A percentile compares a stretch with the other conserved stretches of the same genome.
These are phyloP conservation scores for Capromys pilorides DNA, from an alignment of 2,797 vertebrate genomes.

Conservation along the genomic window DNA sequence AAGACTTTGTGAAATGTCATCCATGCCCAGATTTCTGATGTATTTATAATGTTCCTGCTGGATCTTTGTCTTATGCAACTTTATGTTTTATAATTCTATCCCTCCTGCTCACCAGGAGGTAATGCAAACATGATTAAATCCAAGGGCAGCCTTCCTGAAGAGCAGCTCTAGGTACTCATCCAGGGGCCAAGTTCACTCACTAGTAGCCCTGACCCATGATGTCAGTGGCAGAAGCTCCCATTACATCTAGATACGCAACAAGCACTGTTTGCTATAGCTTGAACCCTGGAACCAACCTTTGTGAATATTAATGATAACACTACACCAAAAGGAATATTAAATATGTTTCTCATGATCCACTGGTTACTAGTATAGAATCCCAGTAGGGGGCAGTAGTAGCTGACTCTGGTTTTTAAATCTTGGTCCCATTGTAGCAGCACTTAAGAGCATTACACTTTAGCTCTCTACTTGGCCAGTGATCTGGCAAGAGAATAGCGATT, in stretches of 20 bases:
- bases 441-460: background rate
- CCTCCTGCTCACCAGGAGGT: background rate
- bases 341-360: constrained; percentile 39
- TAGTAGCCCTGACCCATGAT: background rate
- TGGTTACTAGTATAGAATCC: constrained; percentile 34
- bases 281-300: constrained; percentile 23
- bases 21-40: constrained; percentile 16
- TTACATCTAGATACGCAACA: constrained; percentile 33
- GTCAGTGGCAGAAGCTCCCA: constrained; percentile 58
- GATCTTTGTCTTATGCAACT: background rate
- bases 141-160: background rate
- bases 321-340: constrained; percentile 50
- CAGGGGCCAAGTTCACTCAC: background rate
- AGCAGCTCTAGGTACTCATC: background rate
- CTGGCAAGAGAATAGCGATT: background rate
- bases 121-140: background rate
- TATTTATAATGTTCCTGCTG: constrained; percentile 44
- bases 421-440: background rate
- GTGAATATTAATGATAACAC: constrained; percentile 67
- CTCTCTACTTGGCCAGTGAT: background rate
- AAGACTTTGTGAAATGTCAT: constrained; percentile 64
- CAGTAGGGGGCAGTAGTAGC: background rate
- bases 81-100: constrained; percentile 21
- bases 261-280: background rate
- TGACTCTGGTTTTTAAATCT: constrained; percentile 9